phyloP scores from a whole-genome alignment of 2,888 invertebrate genomes.

The Timandra comae region DNA sequence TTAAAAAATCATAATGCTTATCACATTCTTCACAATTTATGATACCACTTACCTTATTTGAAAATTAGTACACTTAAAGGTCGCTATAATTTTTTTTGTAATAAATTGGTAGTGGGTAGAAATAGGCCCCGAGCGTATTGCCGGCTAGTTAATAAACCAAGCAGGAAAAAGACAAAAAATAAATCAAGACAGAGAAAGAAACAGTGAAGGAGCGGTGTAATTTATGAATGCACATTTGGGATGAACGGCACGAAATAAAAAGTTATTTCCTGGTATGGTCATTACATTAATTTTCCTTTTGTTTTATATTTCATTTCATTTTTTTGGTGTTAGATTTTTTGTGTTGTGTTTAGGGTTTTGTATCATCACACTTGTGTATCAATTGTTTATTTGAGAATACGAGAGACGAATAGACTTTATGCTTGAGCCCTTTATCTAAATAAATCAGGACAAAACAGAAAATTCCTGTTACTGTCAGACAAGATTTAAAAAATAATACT shows the following conservation, averaged over 20 bases:
- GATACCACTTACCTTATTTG: no score
- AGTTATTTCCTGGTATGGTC: slow-evolving; percentile 56
- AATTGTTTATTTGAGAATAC: no score
- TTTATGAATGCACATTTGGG: slow-evolving; percentile 76
- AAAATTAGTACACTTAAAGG: slow-evolving; percentile 30
- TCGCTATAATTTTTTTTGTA: slow-evolving; percentile 43
- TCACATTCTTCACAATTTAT: no score
- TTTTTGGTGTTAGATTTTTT: slow-evolving; percentile 1
- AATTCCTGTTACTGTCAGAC: no score
- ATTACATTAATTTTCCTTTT: slow-evolving; percentile 43
- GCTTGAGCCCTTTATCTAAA: no score
- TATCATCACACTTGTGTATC: no score
- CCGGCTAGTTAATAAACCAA: slow-evolving; percentile 56
- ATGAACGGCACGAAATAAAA: slow-evolving; percentile 68
- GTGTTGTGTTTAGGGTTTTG: no score
- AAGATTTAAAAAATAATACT: no score
- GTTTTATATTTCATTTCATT: slow-evolving; percentile 16
- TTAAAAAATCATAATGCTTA: no score
- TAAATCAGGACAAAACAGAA: no score
- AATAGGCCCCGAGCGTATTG: slow-evolving; percentile 51
- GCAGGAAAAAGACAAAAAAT: slow-evolving; percentile 52
- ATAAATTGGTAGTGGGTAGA: slow-evolving; percentile 29
- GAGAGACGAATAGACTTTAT: no score
- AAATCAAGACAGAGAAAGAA: slow-evolving; percentile 55
- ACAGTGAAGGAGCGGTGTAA: slow-evolving; percentile 60